Conservation (phyloP, 1,140 invertebrate species). For the Drosophila takahashii region DNA sequence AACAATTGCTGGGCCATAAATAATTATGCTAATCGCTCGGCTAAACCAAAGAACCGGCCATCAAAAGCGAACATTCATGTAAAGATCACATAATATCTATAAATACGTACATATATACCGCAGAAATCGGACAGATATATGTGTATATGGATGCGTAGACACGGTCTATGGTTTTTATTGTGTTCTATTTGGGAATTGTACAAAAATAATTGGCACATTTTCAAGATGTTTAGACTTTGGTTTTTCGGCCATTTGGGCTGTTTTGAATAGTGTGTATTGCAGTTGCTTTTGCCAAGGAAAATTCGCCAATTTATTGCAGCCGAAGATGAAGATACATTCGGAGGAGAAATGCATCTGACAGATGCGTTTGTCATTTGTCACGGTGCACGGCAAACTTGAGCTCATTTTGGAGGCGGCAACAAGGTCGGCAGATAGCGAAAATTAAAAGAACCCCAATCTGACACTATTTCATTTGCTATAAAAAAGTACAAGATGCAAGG, state of each 20-base stretch:
- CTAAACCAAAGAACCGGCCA: conserved; percentile 30
- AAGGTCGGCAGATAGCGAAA: conserved; percentile 37
- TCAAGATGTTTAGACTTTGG: conserved; percentile 51
- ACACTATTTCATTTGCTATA: conserved; percentile 12
- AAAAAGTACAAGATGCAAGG: background rate
- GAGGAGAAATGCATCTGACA: conserved; percentile 35
- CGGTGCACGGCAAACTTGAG: conserved; percentile 37
- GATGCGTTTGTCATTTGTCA: conserved; percentile 42
- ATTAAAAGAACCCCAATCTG: conserved; percentile 6
- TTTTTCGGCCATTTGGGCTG: conserved; percentile 15
- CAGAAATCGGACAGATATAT: conserved; percentile 4
- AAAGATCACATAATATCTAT: conserved; percentile 45
- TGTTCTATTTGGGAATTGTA: conserved; percentile 67
- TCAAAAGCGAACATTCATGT: conserved; percentile 30
- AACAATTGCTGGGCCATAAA: conserved; percentile 52
- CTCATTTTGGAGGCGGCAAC: conserved; percentile 39
- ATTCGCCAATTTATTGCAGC: conserved; percentile 10
- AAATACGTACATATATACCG: conserved; percentile 27
- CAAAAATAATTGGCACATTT: conserved; percentile 73
- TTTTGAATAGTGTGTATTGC: conserved; percentile 13
- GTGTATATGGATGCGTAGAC: conserved; percentile 8
- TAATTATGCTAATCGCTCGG: conserved; percentile 46
- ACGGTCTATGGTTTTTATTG: conserved; percentile 52
- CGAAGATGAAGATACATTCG: conserved; percentile 5
- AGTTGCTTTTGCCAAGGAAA: conserved; percentile 10